Evolutionary conservation across 92 coral and sea anemone species (phyloP).

Genomic region (Galaxea fascicularis): DNA sequence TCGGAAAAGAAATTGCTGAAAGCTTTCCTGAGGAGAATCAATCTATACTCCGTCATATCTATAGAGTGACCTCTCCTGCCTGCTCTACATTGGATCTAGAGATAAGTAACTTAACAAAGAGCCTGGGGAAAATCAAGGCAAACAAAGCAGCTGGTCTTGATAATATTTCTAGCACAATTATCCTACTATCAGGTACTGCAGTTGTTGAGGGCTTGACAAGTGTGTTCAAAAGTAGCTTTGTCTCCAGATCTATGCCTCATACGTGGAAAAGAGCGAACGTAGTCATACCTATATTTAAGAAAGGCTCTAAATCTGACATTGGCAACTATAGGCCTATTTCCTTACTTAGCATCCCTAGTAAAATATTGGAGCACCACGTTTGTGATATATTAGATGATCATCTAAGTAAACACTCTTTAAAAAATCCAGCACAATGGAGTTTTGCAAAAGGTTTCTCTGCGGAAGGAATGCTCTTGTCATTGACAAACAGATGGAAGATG

Average conservation of each 20-base stretch:
- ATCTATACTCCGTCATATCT: too few species aligned
- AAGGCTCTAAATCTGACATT: conserved; percentile 29
- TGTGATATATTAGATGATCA: conserved; percentile 36
- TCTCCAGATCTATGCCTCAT: conserved; percentile 34
- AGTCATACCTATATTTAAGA: conserved; percentile 25
- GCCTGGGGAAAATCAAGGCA: conserved; percentile 40
- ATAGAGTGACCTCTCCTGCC: conserved; percentile 38
- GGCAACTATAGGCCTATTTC: conserved; percentile 38
- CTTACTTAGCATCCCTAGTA: conserved; percentile 34
- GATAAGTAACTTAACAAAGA: conserved; percentile 8
- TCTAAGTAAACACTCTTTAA: too few species aligned
- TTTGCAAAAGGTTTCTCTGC: conserved; percentile 38
- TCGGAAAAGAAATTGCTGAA: background rate
- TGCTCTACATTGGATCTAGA: too few species aligned
- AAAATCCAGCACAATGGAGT: conserved; percentile 45
- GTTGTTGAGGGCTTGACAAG: conserved; percentile 38
- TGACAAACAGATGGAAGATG: conserved; percentile 11
- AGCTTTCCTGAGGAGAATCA: too few species aligned
- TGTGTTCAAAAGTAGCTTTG: conserved; percentile 43
- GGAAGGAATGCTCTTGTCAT: conserved; percentile 24
- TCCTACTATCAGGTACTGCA: conserved; percentile 40
- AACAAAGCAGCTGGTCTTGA: conserved; percentile 53
- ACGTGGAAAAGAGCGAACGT: conserved; percentile 40
- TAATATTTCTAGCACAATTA: conserved; percentile 24
- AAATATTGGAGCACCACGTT: conserved; percentile 40